phyloP scores from a whole-genome alignment of 2,888 invertebrate genomes.

The Agrochola lota region DNA sequence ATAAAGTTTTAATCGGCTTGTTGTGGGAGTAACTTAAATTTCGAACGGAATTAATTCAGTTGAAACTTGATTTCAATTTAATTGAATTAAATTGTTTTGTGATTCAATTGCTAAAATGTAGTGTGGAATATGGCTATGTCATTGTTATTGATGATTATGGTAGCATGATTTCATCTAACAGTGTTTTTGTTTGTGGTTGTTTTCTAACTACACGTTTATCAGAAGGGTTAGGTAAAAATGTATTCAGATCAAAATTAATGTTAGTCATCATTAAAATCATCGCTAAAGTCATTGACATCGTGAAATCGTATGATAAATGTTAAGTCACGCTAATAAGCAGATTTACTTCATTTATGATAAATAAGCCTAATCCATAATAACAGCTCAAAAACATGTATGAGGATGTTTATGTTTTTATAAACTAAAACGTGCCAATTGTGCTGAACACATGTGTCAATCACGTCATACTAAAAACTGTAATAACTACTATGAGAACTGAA shows the following conservation, averaged over 20 bases:
- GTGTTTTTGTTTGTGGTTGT: not conserved
- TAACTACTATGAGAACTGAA: conserved; percentile 1
- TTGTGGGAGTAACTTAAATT: conserved; percentile 43
- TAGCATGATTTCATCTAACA: not conserved
- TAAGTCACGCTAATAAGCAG: not conserved
- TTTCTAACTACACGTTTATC: not conserved
- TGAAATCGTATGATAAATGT: not conserved
- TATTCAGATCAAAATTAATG: not conserved
- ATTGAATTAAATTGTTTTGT: conserved; percentile 20
- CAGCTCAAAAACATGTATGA: not conserved
- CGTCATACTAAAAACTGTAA: conserved; percentile 13
- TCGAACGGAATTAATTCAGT: conserved; percentile 33
- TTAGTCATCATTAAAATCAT: not conserved
- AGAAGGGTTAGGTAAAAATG: not conserved
- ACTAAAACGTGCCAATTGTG: conserved; percentile 1
- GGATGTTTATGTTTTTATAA: conserved; percentile 1
- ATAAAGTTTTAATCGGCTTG: conserved; percentile 45
- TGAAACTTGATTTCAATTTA: conserved; percentile 26
- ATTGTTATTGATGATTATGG: conserved; percentile 1
- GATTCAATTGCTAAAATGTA: conserved; percentile 2
- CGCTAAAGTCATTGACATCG: not conserved
- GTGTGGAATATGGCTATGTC: not conserved
- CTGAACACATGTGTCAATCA: not conserved
- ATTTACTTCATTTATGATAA: not conserved
- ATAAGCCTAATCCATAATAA: not conserved